Base-by-base conservation (phyloP, 2,888 invertebrate genomes). In the Drosophila conformis region DNA sequence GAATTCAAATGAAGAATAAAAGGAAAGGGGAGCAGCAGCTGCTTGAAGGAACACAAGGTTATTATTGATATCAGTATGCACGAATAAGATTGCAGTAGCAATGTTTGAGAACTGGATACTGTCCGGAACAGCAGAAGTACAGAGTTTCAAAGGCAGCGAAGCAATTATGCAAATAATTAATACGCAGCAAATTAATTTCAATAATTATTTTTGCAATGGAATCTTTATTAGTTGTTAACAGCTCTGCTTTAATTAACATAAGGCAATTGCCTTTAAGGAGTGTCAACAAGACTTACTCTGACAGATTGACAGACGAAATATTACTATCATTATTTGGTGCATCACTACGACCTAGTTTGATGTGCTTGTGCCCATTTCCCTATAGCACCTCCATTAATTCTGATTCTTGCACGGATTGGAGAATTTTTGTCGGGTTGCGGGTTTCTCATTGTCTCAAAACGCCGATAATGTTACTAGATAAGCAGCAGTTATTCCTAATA, bases 21-120 rank as follows among this genome's bases (percentile, higher is more conserved):
- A 71, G 18, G 42, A 53, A 49, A 25, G 27, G 8, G 8, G n/a
- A 61, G 71, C 48, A 68, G 68, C 82, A 75, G 82, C 87, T 83
- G 87, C 73, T 73, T 57, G 71, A 65, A 52, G 59, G 42, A 73
- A 53, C 61, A 80, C 69, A 80, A 64, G 73, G 65, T 76, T 80
- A 79, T 81, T 83, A 62, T 77, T 69, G 78, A 66, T 66, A 78
- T 66, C 59, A 67, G 63, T 63, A 74, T 62, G 60, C 58, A 54
- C 36, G 33, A 57, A 75, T 51, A 54, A 48, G 56, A 63, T 59
- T 72, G 36, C 38, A 67, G 11, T 15, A 7, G 21, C 40, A 52
- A 67, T 48, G 46, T 56, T 56, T 42, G 57, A 59, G 29, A 27
- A 40, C 21, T 38, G 27, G 2, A 33, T 15, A 51, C 25, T 29